These are phyloP conservation scores for Barypeithes pellucidus DNA, from an alignment of 2,888 invertebrate species.

Conservation along the genomic window DNA sequence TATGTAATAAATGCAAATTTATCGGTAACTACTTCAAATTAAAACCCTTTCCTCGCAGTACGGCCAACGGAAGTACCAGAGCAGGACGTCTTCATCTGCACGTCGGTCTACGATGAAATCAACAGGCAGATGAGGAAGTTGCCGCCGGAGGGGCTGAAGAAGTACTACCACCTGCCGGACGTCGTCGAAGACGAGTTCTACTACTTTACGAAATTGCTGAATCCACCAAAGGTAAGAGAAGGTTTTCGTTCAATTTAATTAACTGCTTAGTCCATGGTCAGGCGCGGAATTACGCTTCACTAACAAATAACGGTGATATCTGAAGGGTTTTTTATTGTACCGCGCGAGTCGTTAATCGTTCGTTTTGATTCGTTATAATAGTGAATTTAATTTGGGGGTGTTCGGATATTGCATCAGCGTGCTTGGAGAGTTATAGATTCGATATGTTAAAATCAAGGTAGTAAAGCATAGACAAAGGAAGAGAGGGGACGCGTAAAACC, in stretches of 20 bases:
- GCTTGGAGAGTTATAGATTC: no score
- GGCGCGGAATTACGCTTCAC: conserved; percentile 2
- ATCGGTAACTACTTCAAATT: no score
- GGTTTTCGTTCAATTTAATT: not conserved
- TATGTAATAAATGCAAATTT: no score
- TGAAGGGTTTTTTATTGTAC: conserved; percentile 3
- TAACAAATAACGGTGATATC: conserved; percentile 24
- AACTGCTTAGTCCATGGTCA: not conserved
- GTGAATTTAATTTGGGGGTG: no score
- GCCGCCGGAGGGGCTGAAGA: conserved; percentile 81
- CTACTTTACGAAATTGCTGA: conserved; percentile 82
- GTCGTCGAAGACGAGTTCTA: conserved; percentile 96
- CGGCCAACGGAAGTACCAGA: conserved; percentile 96
- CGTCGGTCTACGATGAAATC: conserved; percentile 92
- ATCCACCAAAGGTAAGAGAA: conserved; percentile 75
- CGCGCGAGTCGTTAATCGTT: not conserved
- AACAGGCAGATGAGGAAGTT: conserved; percentile 85
- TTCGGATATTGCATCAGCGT: no score
- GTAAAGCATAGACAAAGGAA: no score
- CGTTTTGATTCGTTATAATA: no score
- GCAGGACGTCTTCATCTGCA: conserved; percentile 93
- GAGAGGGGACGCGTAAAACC: no score
- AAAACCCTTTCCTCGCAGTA: conserved; percentile 71
- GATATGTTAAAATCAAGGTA: no score
- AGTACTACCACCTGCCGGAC: conserved; percentile 84